Evolutionary conservation across 2,888 invertebrate genomes (phyloP).

Genomic region (Nomada flava): DNA sequence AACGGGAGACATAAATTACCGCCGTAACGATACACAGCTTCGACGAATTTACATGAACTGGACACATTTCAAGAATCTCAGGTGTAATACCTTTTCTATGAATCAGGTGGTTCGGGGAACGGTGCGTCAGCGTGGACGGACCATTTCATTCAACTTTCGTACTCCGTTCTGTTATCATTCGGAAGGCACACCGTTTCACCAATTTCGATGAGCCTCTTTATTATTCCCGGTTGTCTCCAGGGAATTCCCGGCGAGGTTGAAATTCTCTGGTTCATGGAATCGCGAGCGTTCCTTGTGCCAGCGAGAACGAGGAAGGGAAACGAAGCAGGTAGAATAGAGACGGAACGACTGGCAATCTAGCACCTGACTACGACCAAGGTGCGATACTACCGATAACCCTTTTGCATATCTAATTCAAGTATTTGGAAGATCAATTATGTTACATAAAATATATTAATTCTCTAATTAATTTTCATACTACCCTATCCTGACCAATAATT

Average conservation of each 20-base stretch:
- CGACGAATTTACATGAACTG: background rate
- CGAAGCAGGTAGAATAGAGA: background rate
- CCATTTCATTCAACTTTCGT: conserved; percentile 26
- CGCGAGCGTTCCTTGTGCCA: conserved; percentile 50
- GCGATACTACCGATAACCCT: conserved; percentile 2
- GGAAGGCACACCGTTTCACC: conserved; percentile 33
- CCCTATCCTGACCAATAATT: too few species aligned
- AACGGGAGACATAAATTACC: too few species aligned
- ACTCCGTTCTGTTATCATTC: conserved; percentile 43
- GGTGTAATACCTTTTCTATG: background rate
- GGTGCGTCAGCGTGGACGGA: background rate
- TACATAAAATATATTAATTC: too few species aligned
- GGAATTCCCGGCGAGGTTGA: conserved; percentile 49
- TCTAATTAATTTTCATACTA: too few species aligned
- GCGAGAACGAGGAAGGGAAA: conserved; percentile 2
- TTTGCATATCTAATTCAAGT: too few species aligned
- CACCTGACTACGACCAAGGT: conserved; percentile 64
- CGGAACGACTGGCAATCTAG: conserved; percentile 57
- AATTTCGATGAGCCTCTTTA: conserved; percentile 35
- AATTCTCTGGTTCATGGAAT: conserved; percentile 52
- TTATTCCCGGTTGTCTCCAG: conserved; percentile 38
- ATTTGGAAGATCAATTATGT: too few species aligned
- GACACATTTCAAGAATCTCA: background rate
- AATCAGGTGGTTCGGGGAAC: background rate
- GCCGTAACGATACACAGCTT: background rate